Conservation (phyloP, 2,113 vertebrate genomes). For the Stomatorhinus ivindoensis region DNA sequence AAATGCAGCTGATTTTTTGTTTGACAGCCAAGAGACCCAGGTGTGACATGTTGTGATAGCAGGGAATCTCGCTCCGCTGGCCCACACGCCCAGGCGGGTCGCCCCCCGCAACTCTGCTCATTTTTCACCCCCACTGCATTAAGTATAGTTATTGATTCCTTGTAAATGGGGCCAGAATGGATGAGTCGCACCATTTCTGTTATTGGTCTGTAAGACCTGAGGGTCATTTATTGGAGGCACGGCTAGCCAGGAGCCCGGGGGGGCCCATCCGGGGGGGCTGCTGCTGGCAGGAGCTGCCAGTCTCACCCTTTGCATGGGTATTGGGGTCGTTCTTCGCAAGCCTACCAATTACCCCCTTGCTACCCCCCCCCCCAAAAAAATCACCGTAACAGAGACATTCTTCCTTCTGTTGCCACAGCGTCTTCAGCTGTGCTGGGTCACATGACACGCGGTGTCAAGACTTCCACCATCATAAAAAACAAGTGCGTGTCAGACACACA, state of each 20-base stretch:
- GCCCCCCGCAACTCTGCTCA: conserved; percentile 82
- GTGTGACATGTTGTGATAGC: not conserved
- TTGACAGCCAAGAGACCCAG: not conserved
- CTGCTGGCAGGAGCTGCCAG: conserved; percentile 65
- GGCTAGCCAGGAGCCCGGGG: conserved; percentile 61
- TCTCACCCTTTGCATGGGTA: conserved; percentile 44
- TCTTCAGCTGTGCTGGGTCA: not conserved
- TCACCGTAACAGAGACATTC: not conserved
- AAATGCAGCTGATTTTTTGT: not conserved
- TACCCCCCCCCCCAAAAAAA: not conserved
- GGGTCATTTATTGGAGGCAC: conserved; percentile 91
- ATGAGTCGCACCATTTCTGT: conserved; percentile 84
- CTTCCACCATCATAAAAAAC: no score
- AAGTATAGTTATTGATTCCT: conserved; percentile 83
- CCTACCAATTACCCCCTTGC: not conserved
- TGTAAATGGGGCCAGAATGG: conserved; percentile 80
- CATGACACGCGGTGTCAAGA: not conserved
- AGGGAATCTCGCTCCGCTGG: conserved; percentile 35
- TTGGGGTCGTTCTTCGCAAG: not conserved
- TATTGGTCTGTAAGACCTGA: conserved; percentile 98
- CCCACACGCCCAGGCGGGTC: conserved; percentile 86
- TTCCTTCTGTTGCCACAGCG: not conserved
- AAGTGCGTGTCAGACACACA: not conserved
- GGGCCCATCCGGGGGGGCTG: conserved; percentile 60
- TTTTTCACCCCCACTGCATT: conserved; percentile 77